Evolutionary conservation across 2,888 invertebrate species (phyloP).

Genomic region (Hyposoter dolosus): DNA sequence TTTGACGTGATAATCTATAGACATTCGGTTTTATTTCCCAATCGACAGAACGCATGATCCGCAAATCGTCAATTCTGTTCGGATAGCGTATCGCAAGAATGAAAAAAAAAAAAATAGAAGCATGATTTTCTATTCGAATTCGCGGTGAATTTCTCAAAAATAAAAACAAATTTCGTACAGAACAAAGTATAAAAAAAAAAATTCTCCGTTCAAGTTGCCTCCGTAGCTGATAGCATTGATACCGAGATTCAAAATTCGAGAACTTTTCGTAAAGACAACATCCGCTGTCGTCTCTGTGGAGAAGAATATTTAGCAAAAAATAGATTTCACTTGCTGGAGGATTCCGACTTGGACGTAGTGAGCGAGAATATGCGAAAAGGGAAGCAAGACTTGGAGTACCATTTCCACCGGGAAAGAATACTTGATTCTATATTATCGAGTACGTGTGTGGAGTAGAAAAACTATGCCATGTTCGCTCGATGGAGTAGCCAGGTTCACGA

Average conservation of each 20-base stretch:
- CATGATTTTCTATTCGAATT: neutral
- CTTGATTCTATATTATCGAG: constrained; percentile 7
- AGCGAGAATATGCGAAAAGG: neutral
- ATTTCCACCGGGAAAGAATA: constrained; percentile 19
- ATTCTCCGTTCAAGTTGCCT: too few species aligned
- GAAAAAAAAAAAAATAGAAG: neutral
- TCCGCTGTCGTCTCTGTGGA: neutral
- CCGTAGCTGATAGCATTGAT: too few species aligned
- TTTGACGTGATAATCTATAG: constrained; percentile 4
- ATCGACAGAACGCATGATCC: neutral
- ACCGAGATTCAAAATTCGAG: neutral
- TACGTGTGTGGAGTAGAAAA: constrained; percentile 19
- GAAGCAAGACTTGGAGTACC: constrained; percentile 4
- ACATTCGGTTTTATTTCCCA: neutral
- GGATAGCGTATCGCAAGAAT: neutral
- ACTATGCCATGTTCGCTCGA: neutral
- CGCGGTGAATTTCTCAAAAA: too few species aligned
- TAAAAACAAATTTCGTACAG: too few species aligned
- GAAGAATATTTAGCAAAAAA: constrained; percentile 45
- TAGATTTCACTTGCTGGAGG: constrained; percentile 24
- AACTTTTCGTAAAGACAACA: neutral
- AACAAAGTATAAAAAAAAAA: too few species aligned
- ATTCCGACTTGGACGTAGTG: constrained; percentile 49
- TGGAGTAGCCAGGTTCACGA: constrained; percentile 29
- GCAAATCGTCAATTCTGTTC: neutral